These are phyloP conservation scores for Ashinkailepas kermadecensis DNA, from an alignment of 2,888 invertebrate species.

Conservation along the genomic window DNA sequence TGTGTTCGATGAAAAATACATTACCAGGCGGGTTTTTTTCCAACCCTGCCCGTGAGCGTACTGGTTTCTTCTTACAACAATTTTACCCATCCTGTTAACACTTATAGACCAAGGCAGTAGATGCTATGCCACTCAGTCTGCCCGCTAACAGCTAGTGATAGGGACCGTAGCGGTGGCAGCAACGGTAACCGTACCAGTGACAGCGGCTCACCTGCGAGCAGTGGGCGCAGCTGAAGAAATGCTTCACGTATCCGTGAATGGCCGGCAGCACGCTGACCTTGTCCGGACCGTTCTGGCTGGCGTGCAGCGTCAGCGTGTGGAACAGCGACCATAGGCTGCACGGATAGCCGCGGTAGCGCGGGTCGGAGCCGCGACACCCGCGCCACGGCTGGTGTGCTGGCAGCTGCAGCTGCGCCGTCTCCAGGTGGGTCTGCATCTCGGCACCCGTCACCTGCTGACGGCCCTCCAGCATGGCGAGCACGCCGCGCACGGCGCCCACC, in stretches of 20 bases:
- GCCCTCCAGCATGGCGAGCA: conserved; percentile 49
- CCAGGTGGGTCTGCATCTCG: conserved; percentile 38
- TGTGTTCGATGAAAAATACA: too few species aligned
- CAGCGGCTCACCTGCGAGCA: conserved; percentile 52
- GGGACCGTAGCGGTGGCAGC: too few species aligned
- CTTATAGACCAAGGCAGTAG: too few species aligned
- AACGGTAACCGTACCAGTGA: too few species aligned
- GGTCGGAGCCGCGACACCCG: conserved; percentile 71
- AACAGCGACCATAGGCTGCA: conserved; percentile 94
- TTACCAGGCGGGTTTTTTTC: too few species aligned
- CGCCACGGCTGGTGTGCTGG: conserved; percentile 51
- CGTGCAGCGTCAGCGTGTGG: conserved; percentile 79
- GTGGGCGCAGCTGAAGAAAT: conserved; percentile 89
- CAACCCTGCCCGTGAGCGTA: too few species aligned
- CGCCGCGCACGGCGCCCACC: conserved; percentile 54
- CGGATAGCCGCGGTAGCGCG: conserved; percentile 73
- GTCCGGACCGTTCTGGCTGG: conserved; percentile 50
- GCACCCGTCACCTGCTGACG: conserved; percentile 40
- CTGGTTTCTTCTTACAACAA: too few species aligned
- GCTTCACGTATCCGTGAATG: conserved; percentile 77
- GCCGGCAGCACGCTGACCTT: conserved; percentile 59
- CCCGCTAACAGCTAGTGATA: too few species aligned
- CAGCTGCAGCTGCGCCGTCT: conserved; percentile 24
- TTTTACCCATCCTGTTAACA: too few species aligned
- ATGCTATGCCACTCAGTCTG: too few species aligned